Evolutionary conservation across 1,140 invertebrate species (phyloP).

Genomic region (Hydropsyche tenuis): DNA sequence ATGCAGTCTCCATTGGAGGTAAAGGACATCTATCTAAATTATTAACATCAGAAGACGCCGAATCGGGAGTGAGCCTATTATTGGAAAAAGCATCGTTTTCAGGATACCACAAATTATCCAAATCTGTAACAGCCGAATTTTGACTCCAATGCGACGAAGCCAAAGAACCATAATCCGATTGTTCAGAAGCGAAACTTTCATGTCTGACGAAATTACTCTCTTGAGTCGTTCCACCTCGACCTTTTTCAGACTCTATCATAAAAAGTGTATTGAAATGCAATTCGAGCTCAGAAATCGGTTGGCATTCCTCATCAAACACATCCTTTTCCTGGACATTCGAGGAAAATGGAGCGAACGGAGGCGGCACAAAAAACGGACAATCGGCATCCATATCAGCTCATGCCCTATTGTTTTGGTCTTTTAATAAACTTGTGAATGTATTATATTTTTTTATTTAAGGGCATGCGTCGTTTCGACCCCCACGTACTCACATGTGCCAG

Average conservation of each 20-base stretch:
- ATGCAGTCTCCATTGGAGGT: constrained; percentile 61
- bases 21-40: constrained; percentile 55
- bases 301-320: constrained; percentile 36
- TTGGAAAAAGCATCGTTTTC: constrained; percentile 40
- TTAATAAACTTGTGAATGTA: no score
- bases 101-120: constrained; percentile 29
- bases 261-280: constrained; percentile 49
- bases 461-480: constrained; percentile 19
- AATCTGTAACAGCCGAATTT: constrained; percentile 10
- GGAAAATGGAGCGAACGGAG: constrained; percentile 42
- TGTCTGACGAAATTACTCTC: background rate
- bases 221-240: background rate
- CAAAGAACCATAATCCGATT: constrained; percentile 42
- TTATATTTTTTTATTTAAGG: constrained; percentile 31
- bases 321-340: constrained; percentile 20
- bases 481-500: constrained; percentile 34
- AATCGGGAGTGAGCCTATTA: constrained; percentile 53
- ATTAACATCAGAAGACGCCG: constrained; percentile 57
- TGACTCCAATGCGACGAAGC: constrained; percentile 7
- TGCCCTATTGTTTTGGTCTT: constrained; percentile 33
- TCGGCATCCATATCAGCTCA: constrained; percentile 43
- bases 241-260: constrained; percentile 47
- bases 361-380: constrained; percentile 36
- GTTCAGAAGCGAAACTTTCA: constrained; percentile 44
- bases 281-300: constrained; percentile 46